phyloP scores from a whole-genome alignment of 2,888 invertebrate species.

The Eupithecia centaureata region DNA sequence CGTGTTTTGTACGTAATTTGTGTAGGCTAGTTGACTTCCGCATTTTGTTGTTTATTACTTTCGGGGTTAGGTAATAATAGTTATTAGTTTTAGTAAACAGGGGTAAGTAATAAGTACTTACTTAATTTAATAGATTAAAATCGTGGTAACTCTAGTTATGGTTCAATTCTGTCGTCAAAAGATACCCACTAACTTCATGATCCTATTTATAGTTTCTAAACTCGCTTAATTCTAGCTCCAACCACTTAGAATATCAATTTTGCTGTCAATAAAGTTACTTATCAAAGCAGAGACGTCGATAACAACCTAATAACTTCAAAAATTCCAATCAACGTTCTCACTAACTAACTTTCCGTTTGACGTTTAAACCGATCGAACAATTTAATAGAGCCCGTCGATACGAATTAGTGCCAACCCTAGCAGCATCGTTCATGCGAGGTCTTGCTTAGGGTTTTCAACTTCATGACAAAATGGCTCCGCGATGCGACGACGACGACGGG shows the following conservation, averaged over 20 bases:
- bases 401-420: constrained; percentile 54
- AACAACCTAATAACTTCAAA: neutral
- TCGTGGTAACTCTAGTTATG: neutral
- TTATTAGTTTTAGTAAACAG: neutral
- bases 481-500: too few relatives aligned
- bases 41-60: constrained; percentile 18
- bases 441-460: constrained; percentile 61
- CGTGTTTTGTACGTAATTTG: constrained; percentile 25
- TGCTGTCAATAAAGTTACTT: neutral
- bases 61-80: constrained; percentile 1
- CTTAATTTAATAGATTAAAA: neutral
- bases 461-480: constrained; percentile 57
- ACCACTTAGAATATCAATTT: neutral
- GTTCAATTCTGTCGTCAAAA: neutral
- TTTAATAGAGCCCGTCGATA: constrained; percentile 21
- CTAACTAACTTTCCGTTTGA: constrained; percentile 2
- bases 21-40: constrained; percentile 21
- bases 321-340: constrained; percentile 3
- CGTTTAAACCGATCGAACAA: constrained; percentile 3
- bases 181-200: neutral
- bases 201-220: neutral
- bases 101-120: constrained; percentile 3
- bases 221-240: neutral
- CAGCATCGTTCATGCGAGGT: constrained; percentile 50
- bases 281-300: neutral